Conservation (phyloP, 1,140 invertebrate genomes). For the Macrosteles quadrilineatus region DNA sequence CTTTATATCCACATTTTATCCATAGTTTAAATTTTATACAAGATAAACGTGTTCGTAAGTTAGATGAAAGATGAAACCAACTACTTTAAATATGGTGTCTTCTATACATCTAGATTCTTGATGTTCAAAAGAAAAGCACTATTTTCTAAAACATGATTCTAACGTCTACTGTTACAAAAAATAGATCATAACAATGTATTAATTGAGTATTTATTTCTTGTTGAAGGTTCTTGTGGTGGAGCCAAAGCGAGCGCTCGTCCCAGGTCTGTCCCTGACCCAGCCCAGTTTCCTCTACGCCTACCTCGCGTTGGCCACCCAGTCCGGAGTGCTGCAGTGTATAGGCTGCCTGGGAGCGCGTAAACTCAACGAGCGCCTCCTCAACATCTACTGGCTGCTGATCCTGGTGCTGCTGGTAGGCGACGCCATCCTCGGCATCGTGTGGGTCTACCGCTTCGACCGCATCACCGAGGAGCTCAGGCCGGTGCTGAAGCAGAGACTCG, state of each 20-base stretch:
- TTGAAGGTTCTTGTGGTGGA: conserved; percentile 56
- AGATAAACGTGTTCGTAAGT: too few species aligned
- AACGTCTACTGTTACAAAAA: too few species aligned
- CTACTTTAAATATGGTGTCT: too few species aligned
- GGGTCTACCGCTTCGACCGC: conserved; percentile 79
- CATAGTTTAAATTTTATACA: too few species aligned
- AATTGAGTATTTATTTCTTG: conserved; percentile 29
- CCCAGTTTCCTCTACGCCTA: conserved; percentile 80
- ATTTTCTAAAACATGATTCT: too few species aligned
- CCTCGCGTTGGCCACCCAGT: conserved; percentile 71
- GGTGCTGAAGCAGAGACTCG: conserved; percentile 59
- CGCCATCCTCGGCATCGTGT: conserved; percentile 80
- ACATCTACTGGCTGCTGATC: conserved; percentile 82
- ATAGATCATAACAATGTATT: too few species aligned
- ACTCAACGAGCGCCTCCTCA: conserved; percentile 76
- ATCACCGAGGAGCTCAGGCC: conserved; percentile 71
- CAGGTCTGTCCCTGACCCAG: conserved; percentile 71
- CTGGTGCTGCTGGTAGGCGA: conserved; percentile 79
- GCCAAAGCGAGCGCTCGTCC: conserved; percentile 67
- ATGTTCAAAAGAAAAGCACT: too few species aligned
- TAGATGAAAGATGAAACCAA: too few species aligned
- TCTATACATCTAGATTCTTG: too few species aligned
- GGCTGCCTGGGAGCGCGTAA: conserved; percentile 79
- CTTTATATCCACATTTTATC: too few species aligned
- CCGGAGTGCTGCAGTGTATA: conserved; percentile 56